phyloP scores from a whole-genome alignment of 2,888 invertebrate species.

The Mantis religiosa region DNA sequence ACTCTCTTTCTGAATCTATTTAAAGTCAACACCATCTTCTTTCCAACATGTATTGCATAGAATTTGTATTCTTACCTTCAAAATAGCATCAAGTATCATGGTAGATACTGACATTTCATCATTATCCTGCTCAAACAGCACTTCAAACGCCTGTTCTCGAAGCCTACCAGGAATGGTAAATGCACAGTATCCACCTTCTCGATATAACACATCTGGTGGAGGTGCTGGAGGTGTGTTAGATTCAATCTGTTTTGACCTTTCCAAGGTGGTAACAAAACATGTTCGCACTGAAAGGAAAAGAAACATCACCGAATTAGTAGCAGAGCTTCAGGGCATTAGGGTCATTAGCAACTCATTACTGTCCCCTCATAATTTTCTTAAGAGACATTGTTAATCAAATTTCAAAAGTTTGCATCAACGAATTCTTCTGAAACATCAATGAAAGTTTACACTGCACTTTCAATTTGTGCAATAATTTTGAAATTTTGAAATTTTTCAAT shows the following conservation, averaged over 20 bases:
- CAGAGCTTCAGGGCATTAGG: too few relatives aligned
- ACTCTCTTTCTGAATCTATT: too few relatives aligned
- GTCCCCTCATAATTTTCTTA: too few relatives aligned
- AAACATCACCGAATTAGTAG: too few relatives aligned
- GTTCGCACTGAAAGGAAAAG: slow-evolving; percentile 59
- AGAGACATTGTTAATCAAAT: too few relatives aligned
- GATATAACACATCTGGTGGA: slow-evolving; percentile 63
- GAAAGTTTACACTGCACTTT: too few relatives aligned
- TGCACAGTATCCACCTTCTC: slow-evolving; percentile 55
- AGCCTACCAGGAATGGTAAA: slow-evolving; percentile 63
- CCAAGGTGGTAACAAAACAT: slow-evolving; percentile 79
- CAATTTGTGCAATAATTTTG: too few relatives aligned
- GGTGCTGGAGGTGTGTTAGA: slow-evolving; percentile 48
- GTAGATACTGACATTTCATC: slow-evolving; percentile 79
- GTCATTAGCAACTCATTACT: too few relatives aligned
- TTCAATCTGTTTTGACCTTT: slow-evolving; percentile 58
- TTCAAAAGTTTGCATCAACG: too few relatives aligned
- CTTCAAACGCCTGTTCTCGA: slow-evolving; percentile 79
- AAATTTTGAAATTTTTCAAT: too few relatives aligned
- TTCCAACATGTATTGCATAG: not conserved
- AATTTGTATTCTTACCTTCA: slow-evolving; percentile 49
- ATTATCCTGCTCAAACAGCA: slow-evolving; percentile 79
- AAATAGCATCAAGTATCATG: slow-evolving; percentile 77
- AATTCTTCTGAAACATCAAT: too few relatives aligned
- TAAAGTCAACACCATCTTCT: not conserved